Evolutionary conservation across 2,888 invertebrate genomes (phyloP).

Genomic region (Uloborus plumipes): DNA sequence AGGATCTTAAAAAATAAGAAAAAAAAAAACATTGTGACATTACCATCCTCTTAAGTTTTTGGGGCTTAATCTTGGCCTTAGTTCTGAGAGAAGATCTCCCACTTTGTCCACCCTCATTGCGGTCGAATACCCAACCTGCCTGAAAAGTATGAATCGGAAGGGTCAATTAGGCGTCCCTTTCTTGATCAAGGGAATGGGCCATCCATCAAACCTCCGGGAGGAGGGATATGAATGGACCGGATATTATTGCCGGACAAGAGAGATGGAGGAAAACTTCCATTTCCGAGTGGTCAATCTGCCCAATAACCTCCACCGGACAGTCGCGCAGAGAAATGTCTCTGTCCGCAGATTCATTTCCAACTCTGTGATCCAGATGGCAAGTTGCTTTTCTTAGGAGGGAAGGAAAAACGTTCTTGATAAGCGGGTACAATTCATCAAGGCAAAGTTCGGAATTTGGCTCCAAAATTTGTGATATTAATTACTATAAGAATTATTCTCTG

Average conservation of each 20-base stretch:
- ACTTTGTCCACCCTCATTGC: background rate
- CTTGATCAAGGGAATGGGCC: slow-evolving; percentile 12
- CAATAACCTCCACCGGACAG: slow-evolving; percentile 47
- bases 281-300: slow-evolving; percentile 53
- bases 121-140: too few species aligned
- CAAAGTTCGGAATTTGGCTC: too few species aligned
- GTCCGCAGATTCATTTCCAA: background rate
- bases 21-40: too few species aligned
- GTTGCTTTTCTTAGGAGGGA: background rate
- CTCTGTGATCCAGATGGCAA: background rate
- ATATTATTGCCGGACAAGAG: slow-evolving; percentile 51
- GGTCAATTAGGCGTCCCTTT: background rate
- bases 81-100: background rate
- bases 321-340: slow-evolving; percentile 22
- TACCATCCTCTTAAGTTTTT: too few species aligned
- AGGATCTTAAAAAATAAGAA: too few species aligned
- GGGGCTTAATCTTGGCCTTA: too few species aligned
- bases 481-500: too few species aligned
- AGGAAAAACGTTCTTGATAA: background rate
- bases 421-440: too few species aligned
- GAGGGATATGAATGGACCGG: slow-evolving; percentile 36
- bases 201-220: slow-evolving; percentile 2
- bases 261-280: slow-evolving; percentile 30
- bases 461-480: too few species aligned
- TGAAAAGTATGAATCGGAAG: too few species aligned